Evolutionary conservation across 2,888 invertebrate genomes (phyloP), one percentile per base, ranked within the genome.

Genomic region (Limnephilus lunatus): DNA sequence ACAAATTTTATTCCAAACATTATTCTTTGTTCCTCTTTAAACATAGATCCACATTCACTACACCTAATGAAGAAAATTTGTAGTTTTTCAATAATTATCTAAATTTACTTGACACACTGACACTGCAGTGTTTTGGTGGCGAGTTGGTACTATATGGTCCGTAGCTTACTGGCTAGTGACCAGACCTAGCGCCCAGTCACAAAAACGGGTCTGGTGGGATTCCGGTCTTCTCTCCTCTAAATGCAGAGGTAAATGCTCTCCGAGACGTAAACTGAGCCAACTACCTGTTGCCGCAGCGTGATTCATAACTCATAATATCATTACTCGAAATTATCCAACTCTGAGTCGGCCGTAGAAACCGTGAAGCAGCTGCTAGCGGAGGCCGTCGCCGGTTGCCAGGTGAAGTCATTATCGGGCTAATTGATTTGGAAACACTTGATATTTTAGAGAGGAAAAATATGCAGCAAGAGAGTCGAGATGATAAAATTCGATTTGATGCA

Each of bases 181-280:
- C n/a, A 68, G 68, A 68, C 5, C 68, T 68, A 68, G 68, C 68
- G 68, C 68, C 68, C 68, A 68, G 68, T 68, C 68, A 68, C 68
- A 68, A 68, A 68, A 68, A 68, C 68, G 68, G 68, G 68, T 68
- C 68, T 68, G 68, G 68, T 68, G 68, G 68, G 68, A 68, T 68
- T 68, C 68, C 68, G 68, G 68, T 68, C 68, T 25, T 25, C n/a
- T 25, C 68, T 68, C 68, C 25, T 68, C 68, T 25, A 9, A 9
- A 68, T n/a, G 68, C 68, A 9, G 68, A 68, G 68, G 25, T n/a
- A n/a, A 25, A 25, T 25, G 68, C 68, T 68, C 68, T 68, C 68
- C 25, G 68, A 68, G 68, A 68, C 25, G 68, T 68, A 68, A 25
- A 68, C 68, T 25, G 25, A 68, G 68, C 25, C n/a, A 68, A 68